Percentiles rank a stretch among this genome's conserved stretches.
These are phyloP conservation scores for Dasypogon diadema DNA, from an alignment of 2,888 invertebrate genomes.

Conservation along the genomic window DNA sequence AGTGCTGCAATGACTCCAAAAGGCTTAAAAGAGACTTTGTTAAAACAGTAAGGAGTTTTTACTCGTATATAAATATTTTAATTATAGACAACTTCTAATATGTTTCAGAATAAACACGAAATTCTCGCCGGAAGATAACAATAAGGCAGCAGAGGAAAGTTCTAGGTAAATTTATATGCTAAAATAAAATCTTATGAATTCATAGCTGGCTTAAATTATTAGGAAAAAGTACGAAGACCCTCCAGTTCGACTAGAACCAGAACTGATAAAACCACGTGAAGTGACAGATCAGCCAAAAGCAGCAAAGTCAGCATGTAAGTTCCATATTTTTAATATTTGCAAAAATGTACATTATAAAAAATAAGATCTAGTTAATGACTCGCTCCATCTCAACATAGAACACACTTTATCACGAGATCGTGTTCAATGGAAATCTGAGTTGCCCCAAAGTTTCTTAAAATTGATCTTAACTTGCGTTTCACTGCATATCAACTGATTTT, in stretches of 20 bases:
- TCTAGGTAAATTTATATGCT: neutral
- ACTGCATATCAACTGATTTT: no score
- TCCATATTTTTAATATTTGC: neutral
- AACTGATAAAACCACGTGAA: slow-evolving; percentile 58
- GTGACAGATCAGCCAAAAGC: slow-evolving; percentile 60
- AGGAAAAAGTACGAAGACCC: slow-evolving; percentile 50
- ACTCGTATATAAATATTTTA: no score
- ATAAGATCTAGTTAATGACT: no score
- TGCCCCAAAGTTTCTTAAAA: no score
- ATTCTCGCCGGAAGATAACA: neutral
- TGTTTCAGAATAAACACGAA: slow-evolving; percentile 10
- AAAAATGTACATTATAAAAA: neutral
- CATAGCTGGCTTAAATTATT: neutral
- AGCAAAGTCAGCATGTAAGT: slow-evolving; percentile 65
- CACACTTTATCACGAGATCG: no score
- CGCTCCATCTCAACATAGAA: no score
- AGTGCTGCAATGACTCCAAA: neutral
- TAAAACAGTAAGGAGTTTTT: slow-evolving; percentile 33
- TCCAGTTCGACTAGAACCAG: slow-evolving; percentile 58
- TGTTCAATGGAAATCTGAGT: no score
- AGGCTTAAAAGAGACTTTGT: slow-evolving; percentile 7
- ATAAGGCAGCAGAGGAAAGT: neutral
- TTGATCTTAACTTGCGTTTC: no score
- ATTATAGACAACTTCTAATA: no score
- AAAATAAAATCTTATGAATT: neutral